These are phyloP conservation scores for Acromyrmex heyeri DNA, from an alignment of 1,140 invertebrate species.

Conservation along the genomic window DNA sequence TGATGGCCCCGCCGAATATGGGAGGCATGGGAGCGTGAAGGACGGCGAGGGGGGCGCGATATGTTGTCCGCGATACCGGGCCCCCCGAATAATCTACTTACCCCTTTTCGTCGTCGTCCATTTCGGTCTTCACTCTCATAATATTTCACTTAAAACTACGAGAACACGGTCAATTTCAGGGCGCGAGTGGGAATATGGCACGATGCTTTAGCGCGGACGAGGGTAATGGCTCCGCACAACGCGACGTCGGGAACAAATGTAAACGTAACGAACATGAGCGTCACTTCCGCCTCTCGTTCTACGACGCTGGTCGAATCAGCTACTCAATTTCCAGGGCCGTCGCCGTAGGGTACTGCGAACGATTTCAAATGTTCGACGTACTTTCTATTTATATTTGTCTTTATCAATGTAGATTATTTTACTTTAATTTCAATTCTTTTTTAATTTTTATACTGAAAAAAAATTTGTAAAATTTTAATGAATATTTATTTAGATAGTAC, in stretches of 20 bases:
- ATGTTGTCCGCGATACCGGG: constrained; percentile 8
- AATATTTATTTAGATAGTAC: too few relatives aligned
- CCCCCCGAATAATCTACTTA: constrained; percentile 73
- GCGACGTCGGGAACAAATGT: constrained; percentile 83
- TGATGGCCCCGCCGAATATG: constrained; percentile 50
- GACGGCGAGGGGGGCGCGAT: constrained; percentile 19
- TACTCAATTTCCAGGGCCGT: background rate
- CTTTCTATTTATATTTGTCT: too few relatives aligned
- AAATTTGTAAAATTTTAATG: too few relatives aligned
- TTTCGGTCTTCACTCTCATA: constrained; percentile 88
- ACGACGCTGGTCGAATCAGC: constrained; percentile 76
- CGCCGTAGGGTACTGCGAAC: too few relatives aligned
- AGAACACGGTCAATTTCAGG: constrained; percentile 82
- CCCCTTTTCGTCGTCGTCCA: constrained; percentile 88
- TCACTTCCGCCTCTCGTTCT: constrained; percentile 80
- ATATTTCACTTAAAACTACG: constrained; percentile 86
- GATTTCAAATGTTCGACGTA: too few relatives aligned
- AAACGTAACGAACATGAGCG: constrained; percentile 84
- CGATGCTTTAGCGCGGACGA: constrained; percentile 84
- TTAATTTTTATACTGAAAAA: too few relatives aligned
- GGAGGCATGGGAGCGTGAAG: background rate
- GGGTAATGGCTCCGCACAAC: constrained; percentile 85
- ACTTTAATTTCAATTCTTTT: too few relatives aligned
- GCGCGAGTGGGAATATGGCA: constrained; percentile 85
- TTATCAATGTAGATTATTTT: too few relatives aligned